phyloP scores from a whole-genome alignment of 2,797 vertebrate genomes.

The Acropternis orthonyx region DNA sequence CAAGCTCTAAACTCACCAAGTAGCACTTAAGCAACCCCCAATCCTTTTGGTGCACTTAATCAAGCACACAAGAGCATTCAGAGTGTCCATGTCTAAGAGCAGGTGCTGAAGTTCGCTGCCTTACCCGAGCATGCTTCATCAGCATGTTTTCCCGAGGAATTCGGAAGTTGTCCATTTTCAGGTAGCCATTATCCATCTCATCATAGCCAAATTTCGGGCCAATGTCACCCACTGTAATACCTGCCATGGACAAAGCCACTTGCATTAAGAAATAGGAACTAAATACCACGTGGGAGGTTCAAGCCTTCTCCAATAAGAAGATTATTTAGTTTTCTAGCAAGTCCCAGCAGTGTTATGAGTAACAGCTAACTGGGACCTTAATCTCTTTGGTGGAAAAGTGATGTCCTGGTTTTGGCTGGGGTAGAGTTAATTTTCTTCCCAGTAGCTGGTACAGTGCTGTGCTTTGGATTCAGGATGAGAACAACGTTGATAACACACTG shows the following conservation, averaged over 20 bases:
- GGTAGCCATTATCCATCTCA: slow-evolving; percentile 94
- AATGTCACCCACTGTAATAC: slow-evolving; percentile 92
- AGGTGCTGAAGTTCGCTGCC: not conserved
- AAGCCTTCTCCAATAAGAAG: not conserved
- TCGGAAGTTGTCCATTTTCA: slow-evolving; percentile 92
- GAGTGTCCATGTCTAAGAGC: not conserved
- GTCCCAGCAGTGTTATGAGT: not conserved
- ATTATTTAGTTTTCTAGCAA: not conserved
- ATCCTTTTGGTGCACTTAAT: not conserved
- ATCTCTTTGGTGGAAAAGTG: not conserved
- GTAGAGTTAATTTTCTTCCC: not conserved
- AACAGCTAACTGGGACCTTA: not conserved
- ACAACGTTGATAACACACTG: not conserved
- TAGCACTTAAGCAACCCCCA: not conserved
- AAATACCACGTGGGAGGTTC: not conserved
- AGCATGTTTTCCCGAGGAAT: slow-evolving; percentile 97
- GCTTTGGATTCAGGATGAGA: not conserved
- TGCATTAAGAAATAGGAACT: not conserved
- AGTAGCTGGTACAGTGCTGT: not conserved
- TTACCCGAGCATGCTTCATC: slow-evolving; percentile 96
- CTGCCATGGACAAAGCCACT: slow-evolving; percentile 50
- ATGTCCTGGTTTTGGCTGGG: not conserved
- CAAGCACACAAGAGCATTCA: not conserved
- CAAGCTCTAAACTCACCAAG: not conserved
- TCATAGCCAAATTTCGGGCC: slow-evolving; percentile 97